Evolutionary conservation across 2,797 vertebrate species (phyloP).

Genomic region (Aplochiton taeniatus): DNA sequence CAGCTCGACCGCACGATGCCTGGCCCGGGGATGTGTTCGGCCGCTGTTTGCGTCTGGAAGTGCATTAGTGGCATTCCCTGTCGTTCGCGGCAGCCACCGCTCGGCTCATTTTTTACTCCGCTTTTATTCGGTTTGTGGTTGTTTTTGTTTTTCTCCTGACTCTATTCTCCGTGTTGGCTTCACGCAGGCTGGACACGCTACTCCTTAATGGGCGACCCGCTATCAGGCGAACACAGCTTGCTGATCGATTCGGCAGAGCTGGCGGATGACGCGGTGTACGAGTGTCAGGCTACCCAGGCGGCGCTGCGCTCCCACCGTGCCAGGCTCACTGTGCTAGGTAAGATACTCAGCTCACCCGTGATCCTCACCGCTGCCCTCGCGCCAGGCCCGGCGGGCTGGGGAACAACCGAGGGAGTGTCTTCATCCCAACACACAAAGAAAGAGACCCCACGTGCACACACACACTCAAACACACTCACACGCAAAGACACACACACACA

Average conservation of each 20-base stretch:
- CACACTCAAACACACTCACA: background rate
- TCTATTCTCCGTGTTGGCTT: conserved; percentile 60
- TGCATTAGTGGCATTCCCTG: too few species aligned
- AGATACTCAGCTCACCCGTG: conserved; percentile 66
- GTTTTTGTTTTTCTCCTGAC: conserved; percentile 63
- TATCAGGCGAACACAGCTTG: conserved; percentile 87
- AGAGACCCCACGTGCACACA: conserved; percentile 13
- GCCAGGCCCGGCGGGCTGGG: conserved; percentile 41
- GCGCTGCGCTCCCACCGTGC: conserved; percentile 86
- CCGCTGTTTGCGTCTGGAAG: conserved; percentile 34
- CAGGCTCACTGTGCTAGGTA: conserved; percentile 85
- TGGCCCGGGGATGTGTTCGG: conserved; percentile 42
- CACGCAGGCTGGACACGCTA: conserved; percentile 87
- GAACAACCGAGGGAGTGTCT: conserved; percentile 51
- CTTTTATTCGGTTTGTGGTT: conserved; percentile 57
- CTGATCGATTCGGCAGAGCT: conserved; percentile 85
- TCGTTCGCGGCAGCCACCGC: background rate
- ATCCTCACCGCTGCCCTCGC: conserved; percentile 56
- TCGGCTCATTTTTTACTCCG: conserved; percentile 40
- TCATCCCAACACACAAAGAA: conserved; percentile 31
- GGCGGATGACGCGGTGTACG: conserved; percentile 86
- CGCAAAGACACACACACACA: background rate
- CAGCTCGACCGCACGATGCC: conserved; percentile 43
- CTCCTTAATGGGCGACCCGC: conserved; percentile 83
- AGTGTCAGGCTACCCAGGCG: conserved; percentile 91